A percentile compares a stretch with the other conserved stretches of the same genome.
These are phyloP conservation scores for Kryptolebias ocellatus DNA, from an alignment of 2,797 vertebrate genomes.

Conservation along the genomic window DNA sequence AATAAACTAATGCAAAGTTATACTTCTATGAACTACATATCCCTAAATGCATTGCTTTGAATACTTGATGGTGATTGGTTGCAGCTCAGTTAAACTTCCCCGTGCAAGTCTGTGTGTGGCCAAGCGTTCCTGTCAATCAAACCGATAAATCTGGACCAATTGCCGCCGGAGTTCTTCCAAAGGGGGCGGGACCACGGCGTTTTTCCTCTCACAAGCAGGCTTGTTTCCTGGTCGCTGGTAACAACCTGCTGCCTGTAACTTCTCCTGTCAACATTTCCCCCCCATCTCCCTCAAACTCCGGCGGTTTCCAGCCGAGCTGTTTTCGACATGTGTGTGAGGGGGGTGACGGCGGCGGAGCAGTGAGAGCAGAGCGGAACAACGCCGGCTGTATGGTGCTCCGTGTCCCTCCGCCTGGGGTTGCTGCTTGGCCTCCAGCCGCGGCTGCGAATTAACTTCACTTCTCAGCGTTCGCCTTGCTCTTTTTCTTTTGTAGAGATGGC, in stretches of 20 bases:
- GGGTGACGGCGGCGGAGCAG: conserved; percentile 54
- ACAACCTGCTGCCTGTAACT: conserved; percentile 76
- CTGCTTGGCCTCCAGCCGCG: conserved; percentile 79
- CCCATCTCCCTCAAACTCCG: conserved; percentile 10
- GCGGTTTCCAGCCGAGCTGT: conserved; percentile 13
- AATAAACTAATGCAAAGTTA: neutral
- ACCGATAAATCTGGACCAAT: conserved; percentile 38
- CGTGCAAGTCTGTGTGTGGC: conserved; percentile 45
- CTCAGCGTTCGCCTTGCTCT: conserved; percentile 59
- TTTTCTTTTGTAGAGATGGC: conserved; percentile 95
- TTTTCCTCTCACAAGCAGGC: conserved; percentile 26
- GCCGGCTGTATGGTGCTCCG: conserved; percentile 61
- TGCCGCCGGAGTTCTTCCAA: rapidly evolving
- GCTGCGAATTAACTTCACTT: conserved; percentile 67
- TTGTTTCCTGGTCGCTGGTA: conserved; percentile 68
- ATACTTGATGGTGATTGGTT: conserved; percentile 52
- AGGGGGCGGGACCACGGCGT: conserved; percentile 58
- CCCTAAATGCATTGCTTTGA: conserved; percentile 30
- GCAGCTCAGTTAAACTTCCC: conserved; percentile 18
- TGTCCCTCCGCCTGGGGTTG: conserved; percentile 65
- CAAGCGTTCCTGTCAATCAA: conserved; percentile 46
- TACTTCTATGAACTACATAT: conserved; percentile 45
- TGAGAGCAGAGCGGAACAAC: conserved; percentile 21
- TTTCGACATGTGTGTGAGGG: conserved; percentile 26
- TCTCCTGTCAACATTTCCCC: conserved; percentile 37